Evolutionary conservation across 2,797 vertebrate genomes (phyloP), one percentile per base, ranked within the genome.

Genomic region (Gallinago solitaria): DNA sequence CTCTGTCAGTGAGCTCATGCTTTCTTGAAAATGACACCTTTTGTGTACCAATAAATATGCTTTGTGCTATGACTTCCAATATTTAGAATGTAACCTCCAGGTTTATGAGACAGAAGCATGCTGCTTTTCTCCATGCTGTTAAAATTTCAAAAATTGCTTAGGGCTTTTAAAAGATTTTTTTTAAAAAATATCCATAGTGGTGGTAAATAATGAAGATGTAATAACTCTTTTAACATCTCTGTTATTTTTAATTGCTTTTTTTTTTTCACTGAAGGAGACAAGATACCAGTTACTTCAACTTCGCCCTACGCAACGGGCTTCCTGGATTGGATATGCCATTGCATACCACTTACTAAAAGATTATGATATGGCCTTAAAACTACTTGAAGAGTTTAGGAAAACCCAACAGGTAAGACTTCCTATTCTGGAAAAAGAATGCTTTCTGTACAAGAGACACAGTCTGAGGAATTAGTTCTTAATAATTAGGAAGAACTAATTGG

Each of bases 241-340:
- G 5, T 43, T 56, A 3, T 19, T 81, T 59, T 70, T 41, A 73
- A 68, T 71, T 85, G 39, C 5, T 11, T 48, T 23, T 71, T 90
- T 89, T 9, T 15, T 93, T 54, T 76, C 76, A 56, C 82, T 93
- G 15, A 96, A 98, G 98, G 98, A 98, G 82, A 98, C 98, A 48
- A 97, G 98, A 39, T 98, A 98, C 54, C 98, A 98, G n/a, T 94
- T 98, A 64, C 98, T 98, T 91, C 98, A 98, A 65, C 93, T 98
- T 50, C 97, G 98, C 8, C 98, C 98, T 32, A 98, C 98, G 5
- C 98, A 98, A 18, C 93, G 98, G 2, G 98, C 98, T 90, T 98
- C 98, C 39, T 98, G 98, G 98, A 98, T 98, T 81, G 98, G 98
- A 37, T 98, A 98, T 97, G 98, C 98, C 56, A 97, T 98, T 89